Evolutionary conservation across 2,113 vertebrate species (phyloP).

Genomic region (Emydura subglobosa): DNA sequence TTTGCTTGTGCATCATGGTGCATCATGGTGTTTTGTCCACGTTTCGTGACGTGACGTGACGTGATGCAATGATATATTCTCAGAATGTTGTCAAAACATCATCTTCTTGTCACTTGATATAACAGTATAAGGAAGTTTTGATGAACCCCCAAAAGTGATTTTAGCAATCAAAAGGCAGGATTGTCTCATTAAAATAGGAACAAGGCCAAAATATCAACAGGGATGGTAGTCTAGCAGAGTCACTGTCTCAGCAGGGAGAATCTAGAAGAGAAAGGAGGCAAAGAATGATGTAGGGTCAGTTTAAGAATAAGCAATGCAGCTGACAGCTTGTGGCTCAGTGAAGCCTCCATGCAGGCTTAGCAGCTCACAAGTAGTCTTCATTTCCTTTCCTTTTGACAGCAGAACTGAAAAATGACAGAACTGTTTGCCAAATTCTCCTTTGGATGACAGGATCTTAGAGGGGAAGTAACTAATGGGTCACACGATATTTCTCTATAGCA

Average conservation of each 20-base stretch:
- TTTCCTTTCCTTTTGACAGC: background rate
- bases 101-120: background rate
- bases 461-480: background rate
- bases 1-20: background rate
- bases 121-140: background rate
- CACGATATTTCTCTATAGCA: background rate
- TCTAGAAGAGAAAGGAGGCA: background rate
- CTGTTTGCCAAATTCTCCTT: background rate
- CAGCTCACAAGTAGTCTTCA: rapidly evolving
- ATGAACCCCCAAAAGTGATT: background rate
- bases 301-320: background rate
- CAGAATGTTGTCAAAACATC: background rate
- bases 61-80: too few species aligned
- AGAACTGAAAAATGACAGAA: rapidly evolving
- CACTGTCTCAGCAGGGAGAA: background rate
- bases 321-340: background rate
- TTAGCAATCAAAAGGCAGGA: background rate
- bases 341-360: background rate
- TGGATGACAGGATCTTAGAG: background rate
- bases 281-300: rapidly evolving
- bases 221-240: rapidly evolving
- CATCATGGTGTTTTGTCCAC: background rate
- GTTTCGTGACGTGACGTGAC: background rate
- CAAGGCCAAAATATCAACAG: background rate
- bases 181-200: background rate